Evolutionary conservation across 2,888 invertebrate species (phyloP).

Genomic region (Ryuthela nishihirai): DNA sequence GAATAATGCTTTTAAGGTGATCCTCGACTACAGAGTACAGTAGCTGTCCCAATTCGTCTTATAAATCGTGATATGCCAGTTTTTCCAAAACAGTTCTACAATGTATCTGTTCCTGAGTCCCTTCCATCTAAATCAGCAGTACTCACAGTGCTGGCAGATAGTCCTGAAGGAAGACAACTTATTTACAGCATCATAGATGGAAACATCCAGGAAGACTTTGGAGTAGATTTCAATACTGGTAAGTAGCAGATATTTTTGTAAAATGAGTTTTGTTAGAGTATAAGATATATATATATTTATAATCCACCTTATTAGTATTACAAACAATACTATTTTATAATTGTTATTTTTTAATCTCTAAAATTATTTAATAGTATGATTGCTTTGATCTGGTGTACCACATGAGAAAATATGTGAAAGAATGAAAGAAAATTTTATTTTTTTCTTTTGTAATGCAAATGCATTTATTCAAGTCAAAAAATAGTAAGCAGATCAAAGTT

Average conservation of each 20-base stretch:
- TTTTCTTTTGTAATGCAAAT: too few species aligned
- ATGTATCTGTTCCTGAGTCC: slow-evolving; percentile 75
- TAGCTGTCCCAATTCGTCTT: slow-evolving; percentile 72
- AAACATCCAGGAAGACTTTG: slow-evolving; percentile 77
- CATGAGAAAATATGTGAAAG: too few species aligned
- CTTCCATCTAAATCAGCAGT: slow-evolving; percentile 70
- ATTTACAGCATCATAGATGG: slow-evolving; percentile 87
- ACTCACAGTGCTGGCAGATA: slow-evolving; percentile 77
- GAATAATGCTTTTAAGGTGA: slow-evolving; percentile 56
- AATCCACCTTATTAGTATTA: too few species aligned
- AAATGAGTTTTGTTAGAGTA: background rate
- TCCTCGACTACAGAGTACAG: slow-evolving; percentile 68
- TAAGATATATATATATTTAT: too few species aligned
- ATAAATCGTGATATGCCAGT: slow-evolving; percentile 90
- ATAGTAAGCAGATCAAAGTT: too few species aligned
- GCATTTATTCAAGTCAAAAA: too few species aligned
- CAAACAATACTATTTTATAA: too few species aligned
- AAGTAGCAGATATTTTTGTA: background rate
- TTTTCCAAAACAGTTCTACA: slow-evolving; percentile 83
- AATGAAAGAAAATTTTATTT: too few species aligned
- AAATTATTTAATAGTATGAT: too few species aligned
- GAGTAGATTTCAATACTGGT: slow-evolving; percentile 68
- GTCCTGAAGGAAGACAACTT: slow-evolving; percentile 78
- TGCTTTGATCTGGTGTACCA: too few species aligned
- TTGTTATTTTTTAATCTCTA: too few species aligned